A percentile compares a stretch with the other conserved stretches of the same genome.
These are phyloP conservation scores for Zapus hudsonius DNA, from an alignment of 2,113 vertebrate species.

Conservation along the genomic window DNA sequence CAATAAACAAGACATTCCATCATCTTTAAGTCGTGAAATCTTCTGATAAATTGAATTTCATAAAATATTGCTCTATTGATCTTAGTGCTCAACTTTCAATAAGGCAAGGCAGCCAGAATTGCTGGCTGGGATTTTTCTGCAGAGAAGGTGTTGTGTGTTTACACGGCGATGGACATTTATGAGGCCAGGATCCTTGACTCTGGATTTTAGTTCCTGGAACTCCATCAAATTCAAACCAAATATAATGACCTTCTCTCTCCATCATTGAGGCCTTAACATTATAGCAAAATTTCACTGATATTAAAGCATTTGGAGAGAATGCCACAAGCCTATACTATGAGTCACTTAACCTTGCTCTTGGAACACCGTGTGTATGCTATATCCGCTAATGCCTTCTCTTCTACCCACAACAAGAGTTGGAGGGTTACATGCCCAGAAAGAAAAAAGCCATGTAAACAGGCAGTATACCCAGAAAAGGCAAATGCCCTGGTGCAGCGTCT, in stretches of 20 bases:
- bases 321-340: rapidly evolving
- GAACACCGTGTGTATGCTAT: neutral
- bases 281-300: neutral
- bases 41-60: conserved; percentile 84
- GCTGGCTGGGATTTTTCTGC: conserved; percentile 73
- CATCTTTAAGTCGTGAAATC: conserved; percentile 82
- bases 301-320: neutral
- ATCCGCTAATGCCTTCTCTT: neutral
- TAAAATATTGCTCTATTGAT: conserved; percentile 86
- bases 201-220: conserved; percentile 29
- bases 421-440: neutral
- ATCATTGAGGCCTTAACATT: neutral
- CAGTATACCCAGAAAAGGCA: neutral
- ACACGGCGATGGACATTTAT: conserved; percentile 67
- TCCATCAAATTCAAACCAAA: neutral
- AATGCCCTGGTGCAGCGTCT: neutral
- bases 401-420: neutral
- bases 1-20: conserved; percentile 84
- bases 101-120: conserved; percentile 71
- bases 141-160: conserved; percentile 68
- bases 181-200: conserved; percentile 32
- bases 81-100: conserved; percentile 80
- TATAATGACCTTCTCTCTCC: neutral
- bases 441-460: neutral
- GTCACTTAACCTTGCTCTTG: neutral